These are phyloP conservation scores for Microctenopoma stevenorrisi DNA, from an alignment of 2,797 vertebrate genomes.

Conservation along the genomic window DNA sequence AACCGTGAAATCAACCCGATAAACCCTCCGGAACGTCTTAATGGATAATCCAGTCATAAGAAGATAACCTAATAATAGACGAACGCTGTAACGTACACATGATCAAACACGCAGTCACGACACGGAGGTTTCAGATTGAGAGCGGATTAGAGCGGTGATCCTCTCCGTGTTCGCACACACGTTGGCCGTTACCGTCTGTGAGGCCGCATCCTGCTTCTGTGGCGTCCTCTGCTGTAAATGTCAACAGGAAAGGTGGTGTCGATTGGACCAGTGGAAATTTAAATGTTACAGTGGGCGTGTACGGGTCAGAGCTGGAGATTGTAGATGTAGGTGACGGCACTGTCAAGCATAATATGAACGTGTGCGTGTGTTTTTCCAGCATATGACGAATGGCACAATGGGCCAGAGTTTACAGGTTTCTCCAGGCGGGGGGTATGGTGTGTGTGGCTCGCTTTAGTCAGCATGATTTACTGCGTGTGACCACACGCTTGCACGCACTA, in stretches of 20 bases:
- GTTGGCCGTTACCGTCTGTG: not conserved
- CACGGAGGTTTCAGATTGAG: conserved; percentile 45
- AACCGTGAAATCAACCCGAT: conserved; percentile 7
- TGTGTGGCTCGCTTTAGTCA: conserved; percentile 4
- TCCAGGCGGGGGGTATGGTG: conserved; percentile 34
- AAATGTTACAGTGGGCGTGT: not conserved
- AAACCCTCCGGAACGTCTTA: conserved; percentile 3
- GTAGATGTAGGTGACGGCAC: not conserved
- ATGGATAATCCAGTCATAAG: conserved; percentile 42
- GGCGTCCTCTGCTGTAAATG: not conserved
- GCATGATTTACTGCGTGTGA: conserved; percentile 30
- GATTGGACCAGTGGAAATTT: no score
- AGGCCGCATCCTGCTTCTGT: conserved; percentile 1
- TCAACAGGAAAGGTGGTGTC: not conserved
- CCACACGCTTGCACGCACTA: not conserved
- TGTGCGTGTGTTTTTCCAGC: conserved; percentile 10
- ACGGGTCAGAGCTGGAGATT: not conserved
- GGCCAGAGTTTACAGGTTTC: conserved; percentile 33
- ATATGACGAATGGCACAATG: conserved; percentile 28
- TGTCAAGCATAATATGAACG: not conserved
- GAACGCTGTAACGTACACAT: conserved; percentile 6
- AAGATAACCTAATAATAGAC: conserved; percentile 31
- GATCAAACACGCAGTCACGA: conserved; percentile 25
- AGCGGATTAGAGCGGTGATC: conserved; percentile 40
- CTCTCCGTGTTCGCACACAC: not conserved